Conservation (phyloP, 2,113 vertebrate genomes). For the Leptobrachium ailaonicum region DNA sequence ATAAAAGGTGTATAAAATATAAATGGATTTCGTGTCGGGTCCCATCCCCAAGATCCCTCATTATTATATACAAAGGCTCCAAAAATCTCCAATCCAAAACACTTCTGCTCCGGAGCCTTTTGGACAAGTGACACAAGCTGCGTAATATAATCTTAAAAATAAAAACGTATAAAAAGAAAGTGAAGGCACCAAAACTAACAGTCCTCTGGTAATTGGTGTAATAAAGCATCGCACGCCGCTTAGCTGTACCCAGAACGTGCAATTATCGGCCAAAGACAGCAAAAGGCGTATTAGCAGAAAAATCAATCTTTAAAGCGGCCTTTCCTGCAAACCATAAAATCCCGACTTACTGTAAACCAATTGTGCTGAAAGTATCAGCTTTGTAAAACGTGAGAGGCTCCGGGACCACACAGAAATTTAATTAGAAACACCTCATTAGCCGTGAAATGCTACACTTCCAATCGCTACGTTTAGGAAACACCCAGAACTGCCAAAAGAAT, state of each 20-base stretch:
- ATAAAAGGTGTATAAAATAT: too few species aligned
- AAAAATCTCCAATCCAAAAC: too few species aligned
- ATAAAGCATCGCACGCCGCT: conserved; percentile 3
- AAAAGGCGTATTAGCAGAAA: conserved; percentile 28
- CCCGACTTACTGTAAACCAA: conserved; percentile 43
- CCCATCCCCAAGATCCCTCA: too few species aligned
- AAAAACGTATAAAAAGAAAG: neutral
- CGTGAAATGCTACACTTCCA: conserved; percentile 40
- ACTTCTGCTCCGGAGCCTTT: too few species aligned
- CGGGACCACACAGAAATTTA: conserved; percentile 41
- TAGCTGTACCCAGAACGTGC: conserved; percentile 29
- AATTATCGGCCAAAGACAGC: conserved; percentile 43
- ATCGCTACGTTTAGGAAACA: conserved; percentile 31
- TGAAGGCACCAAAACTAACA: conserved; percentile 5
- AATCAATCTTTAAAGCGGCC: conserved; percentile 22
- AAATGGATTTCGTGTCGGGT: too few species aligned
- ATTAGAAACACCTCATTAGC: conserved; percentile 42
- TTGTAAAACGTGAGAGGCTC: conserved; percentile 29
- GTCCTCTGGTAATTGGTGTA: conserved; percentile 10
- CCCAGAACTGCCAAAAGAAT: conserved; percentile 39
- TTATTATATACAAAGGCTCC: too few species aligned
- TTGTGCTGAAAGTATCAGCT: conserved; percentile 46
- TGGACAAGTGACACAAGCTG: too few species aligned
- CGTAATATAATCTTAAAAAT: too few species aligned
- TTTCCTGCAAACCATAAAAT: conserved; percentile 41